Percentiles rank a stretch among this genome's conserved stretches.
These are phyloP conservation scores for Drosophila rubida DNA, from an alignment of 2,888 invertebrate species.

Conservation along the genomic window DNA sequence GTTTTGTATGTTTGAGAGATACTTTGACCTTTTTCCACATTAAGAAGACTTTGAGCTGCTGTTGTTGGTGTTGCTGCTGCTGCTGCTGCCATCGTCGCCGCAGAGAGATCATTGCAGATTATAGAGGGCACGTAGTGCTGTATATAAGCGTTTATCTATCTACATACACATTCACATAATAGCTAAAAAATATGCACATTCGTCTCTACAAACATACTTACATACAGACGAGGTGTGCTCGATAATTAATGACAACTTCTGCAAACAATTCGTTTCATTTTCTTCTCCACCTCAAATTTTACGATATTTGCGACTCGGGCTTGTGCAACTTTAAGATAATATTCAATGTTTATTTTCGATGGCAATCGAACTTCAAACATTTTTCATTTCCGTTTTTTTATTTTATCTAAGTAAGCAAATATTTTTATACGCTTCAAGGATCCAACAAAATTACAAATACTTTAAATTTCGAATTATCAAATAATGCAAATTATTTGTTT, in stretches of 20 bases:
- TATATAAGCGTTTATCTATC: slow-evolving; percentile 10
- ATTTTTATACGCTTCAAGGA: too few relatives aligned
- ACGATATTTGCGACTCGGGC: neutral
- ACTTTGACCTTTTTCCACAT: slow-evolving; percentile 76
- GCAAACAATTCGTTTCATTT: neutral
- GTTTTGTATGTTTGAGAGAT: slow-evolving; percentile 59
- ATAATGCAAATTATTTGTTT: too few relatives aligned
- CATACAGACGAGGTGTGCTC: neutral
- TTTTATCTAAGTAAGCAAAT: too few relatives aligned
- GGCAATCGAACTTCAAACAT: too few relatives aligned
- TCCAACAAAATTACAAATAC: too few relatives aligned
- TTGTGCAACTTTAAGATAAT: neutral
- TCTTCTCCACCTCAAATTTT: neutral
- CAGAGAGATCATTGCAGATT: slow-evolving; percentile 74
- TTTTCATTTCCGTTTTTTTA: too few relatives aligned
- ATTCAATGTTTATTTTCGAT: too few relatives aligned
- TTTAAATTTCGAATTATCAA: too few relatives aligned
- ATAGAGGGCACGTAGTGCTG: slow-evolving; percentile 36
- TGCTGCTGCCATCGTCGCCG: slow-evolving; percentile 26
- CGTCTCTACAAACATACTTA: too few relatives aligned
- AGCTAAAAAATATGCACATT: slow-evolving; percentile 7
- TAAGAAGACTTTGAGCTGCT: slow-evolving; percentile 69
- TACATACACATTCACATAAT: neutral
- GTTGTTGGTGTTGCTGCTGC: slow-evolving; percentile 34
- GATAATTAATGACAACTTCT: neutral